Conservation (phyloP, 2,797 vertebrate species). For the Geotrypetes seraphini region DNA sequence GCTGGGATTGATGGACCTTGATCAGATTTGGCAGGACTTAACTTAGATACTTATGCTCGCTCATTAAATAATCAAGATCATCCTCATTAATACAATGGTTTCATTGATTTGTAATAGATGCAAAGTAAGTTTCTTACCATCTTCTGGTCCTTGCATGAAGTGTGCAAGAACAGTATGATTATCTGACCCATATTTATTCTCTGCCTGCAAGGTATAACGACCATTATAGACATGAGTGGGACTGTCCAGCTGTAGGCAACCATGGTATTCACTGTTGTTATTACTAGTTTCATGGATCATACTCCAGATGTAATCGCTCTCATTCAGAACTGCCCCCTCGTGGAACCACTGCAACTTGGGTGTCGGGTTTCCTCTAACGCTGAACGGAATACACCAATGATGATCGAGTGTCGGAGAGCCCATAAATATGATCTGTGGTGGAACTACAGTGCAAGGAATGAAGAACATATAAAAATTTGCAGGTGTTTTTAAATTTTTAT, state of each 20-base stretch:
- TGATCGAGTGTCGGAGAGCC: conserved; percentile 82
- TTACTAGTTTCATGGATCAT: conserved; percentile 70
- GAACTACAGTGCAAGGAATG: conserved; percentile 61
- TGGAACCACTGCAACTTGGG: conserved; percentile 75
- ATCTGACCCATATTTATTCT: conserved; percentile 70
- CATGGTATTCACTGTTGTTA: conserved; percentile 85
- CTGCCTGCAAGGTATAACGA: conserved; percentile 74
- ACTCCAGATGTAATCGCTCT: conserved; percentile 77
- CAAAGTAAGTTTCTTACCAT: conserved; percentile 57
- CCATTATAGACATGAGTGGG: conserved; percentile 94
- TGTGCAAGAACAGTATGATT: conserved; percentile 71
- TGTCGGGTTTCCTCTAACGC: conserved; percentile 80
- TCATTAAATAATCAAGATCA: too few species aligned
- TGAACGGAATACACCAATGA: conserved; percentile 98
- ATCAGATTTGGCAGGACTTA: too few species aligned
- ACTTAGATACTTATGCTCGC: too few species aligned
- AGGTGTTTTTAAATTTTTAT: too few species aligned
- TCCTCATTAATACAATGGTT: too few species aligned
- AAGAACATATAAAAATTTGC: conserved; percentile 39
- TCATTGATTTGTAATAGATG: too few species aligned
- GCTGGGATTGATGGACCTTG: too few species aligned
- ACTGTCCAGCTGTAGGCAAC: conserved; percentile 89
- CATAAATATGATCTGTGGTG: conserved; percentile 85
- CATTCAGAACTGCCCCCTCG: conserved; percentile 57
- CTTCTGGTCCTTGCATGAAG: conserved; percentile 81